Percentiles rank a stretch among this genome's conserved stretches.
phyloP scores from a whole-genome alignment of 2,888 invertebrate genomes.

The Tenthredo mesomela region DNA sequence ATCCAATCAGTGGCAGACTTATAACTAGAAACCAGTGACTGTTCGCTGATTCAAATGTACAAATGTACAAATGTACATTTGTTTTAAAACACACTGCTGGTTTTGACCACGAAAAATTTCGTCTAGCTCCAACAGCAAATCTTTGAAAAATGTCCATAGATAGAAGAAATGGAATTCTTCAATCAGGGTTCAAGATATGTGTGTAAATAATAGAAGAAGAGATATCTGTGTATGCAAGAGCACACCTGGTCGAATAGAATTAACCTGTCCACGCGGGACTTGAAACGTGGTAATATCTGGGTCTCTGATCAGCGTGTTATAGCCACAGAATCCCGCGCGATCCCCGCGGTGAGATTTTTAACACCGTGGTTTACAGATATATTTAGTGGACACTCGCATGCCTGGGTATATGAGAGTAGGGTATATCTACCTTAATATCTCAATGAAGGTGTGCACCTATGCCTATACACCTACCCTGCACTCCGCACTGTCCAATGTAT shows the following conservation, averaged over 20 bases:
- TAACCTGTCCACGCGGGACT: conserved; percentile 34
- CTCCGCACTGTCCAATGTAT: not conserved
- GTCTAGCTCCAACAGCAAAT: not conserved
- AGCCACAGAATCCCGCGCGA: not conserved
- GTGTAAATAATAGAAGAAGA: not conserved
- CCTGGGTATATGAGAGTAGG: conserved; percentile 42
- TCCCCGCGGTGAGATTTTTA: conserved; percentile 34
- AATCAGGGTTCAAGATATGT: not conserved
- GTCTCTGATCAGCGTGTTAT: conserved; percentile 22
- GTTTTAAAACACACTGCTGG: no score
- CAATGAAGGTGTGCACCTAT: conserved; percentile 53
- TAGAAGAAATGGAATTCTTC: not conserved
- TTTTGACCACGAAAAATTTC: not conserved
- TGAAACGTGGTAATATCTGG: conserved; percentile 32
- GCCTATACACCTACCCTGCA: conserved; percentile 2
- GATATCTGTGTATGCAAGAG: not conserved
- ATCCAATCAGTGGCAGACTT: no score
- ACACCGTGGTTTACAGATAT: conserved; percentile 58
- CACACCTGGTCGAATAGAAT: conserved; percentile 27
- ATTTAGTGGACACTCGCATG: conserved; percentile 63
- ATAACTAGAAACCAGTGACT: no score
- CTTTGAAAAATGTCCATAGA: not conserved
- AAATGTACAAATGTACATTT: no score
- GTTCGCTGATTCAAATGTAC: no score
- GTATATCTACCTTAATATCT: conserved; percentile 69